A percentile compares a stretch with the other conserved stretches of the same genome.
Conservation (phyloP, 2,888 invertebrate genomes). For the Lycaena phlaeas region DNA sequence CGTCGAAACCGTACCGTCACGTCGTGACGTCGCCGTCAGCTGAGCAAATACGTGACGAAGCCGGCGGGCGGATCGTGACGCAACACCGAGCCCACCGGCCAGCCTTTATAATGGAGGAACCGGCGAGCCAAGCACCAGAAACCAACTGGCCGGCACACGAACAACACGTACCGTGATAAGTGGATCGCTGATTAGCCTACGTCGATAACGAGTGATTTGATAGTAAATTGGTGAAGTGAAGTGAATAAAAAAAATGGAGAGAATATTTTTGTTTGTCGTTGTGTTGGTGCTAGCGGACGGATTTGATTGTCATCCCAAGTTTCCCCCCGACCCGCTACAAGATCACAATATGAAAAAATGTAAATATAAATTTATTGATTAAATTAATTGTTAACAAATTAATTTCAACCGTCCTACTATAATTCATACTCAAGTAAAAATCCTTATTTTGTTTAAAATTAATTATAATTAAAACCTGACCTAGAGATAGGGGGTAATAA, state of each 20-base stretch:
- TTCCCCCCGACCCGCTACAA: constrained; percentile 36
- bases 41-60: constrained; percentile 19
- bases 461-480: too few species aligned
- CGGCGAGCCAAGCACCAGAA: constrained; percentile 38
- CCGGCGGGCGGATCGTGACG: constrained; percentile 27
- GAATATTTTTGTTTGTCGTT: constrained; percentile 38
- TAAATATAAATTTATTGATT: too few species aligned
- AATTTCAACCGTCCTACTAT: too few species aligned
- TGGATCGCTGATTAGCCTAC: constrained; percentile 9
- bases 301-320: constrained; percentile 45
- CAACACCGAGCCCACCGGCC: constrained; percentile 34
- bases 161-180: constrained; percentile 41
- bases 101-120: constrained; percentile 52
- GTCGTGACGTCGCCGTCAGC: constrained; percentile 32
- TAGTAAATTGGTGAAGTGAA: constrained; percentile 24
- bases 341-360: constrained; percentile 38
- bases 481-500: too few species aligned
- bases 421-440: too few species aligned
- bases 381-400: too few species aligned
- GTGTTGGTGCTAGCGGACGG: constrained; percentile 36
- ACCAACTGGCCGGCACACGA: constrained; percentile 40
- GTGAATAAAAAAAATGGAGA: constrained; percentile 40
- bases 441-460: too few species aligned
- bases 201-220: background rate
- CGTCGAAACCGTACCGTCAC: constrained; percentile 12